phyloP scores from a whole-genome alignment of 2,113 vertebrate genomes.

The Pampusana beccarii region DNA sequence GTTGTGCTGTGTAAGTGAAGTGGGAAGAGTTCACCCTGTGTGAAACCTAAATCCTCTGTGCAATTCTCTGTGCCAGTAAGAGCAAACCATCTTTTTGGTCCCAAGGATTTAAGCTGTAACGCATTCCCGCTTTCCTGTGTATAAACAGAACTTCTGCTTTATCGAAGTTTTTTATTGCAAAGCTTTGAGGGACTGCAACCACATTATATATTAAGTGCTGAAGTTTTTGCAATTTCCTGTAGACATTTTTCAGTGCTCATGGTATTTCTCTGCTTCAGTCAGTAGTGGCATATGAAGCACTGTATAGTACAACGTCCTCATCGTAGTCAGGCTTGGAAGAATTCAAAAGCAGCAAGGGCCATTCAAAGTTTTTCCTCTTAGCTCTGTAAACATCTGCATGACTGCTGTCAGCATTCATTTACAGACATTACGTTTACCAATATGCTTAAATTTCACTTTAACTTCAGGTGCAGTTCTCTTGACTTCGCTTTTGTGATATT shows the following conservation, averaged over 20 bases:
- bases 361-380: background rate
- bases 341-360: background rate
- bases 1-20: background rate
- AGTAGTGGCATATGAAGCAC: background rate
- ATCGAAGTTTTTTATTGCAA: background rate
- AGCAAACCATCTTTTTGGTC: background rate
- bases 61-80: background rate
- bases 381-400: background rate
- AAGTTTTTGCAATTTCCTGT: background rate
- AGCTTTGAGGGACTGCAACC: background rate
- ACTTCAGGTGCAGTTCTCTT: background rate
- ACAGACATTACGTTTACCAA: background rate
- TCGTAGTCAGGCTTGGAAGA: background rate
- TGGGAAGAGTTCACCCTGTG: background rate
- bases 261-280: background rate
- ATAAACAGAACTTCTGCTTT: background rate
- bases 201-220: background rate
- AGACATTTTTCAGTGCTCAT: background rate
- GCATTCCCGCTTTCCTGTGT: background rate
- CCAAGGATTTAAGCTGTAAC: background rate
- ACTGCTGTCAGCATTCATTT: background rate
- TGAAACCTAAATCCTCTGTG: background rate
- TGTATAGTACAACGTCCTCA: background rate
- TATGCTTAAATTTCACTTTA: background rate
- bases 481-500: background rate